Evolutionary conservation across 2,888 invertebrate genomes (phyloP).

Genomic region (Nesidiocoris tenuis): DNA sequence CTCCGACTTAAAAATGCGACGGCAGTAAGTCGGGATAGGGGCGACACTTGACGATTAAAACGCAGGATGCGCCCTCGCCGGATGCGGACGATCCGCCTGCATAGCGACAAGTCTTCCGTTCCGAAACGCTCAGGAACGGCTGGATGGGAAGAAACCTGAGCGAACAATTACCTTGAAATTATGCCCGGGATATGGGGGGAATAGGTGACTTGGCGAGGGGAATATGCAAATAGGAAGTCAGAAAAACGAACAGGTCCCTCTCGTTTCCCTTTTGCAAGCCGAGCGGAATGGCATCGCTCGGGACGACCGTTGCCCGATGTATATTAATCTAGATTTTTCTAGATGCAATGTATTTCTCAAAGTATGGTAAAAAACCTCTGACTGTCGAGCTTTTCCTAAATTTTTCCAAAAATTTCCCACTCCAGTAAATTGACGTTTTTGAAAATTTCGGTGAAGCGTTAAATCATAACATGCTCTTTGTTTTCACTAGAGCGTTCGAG

Average conservation of each 20-base stretch:
- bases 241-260: neutral
- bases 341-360: neutral
- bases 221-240: conserved; percentile 3
- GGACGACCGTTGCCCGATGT: neutral
- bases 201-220: neutral
- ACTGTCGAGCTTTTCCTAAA: no score
- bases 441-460: no score
- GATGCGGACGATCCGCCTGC: conserved; percentile 11
- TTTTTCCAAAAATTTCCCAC: no score
- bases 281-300: no score
- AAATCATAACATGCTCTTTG: no score
- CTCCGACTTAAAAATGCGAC: neutral
- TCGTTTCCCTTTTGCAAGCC: no score
- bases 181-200: neutral
- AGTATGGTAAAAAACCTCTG: no score
- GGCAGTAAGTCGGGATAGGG: neutral
- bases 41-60: conserved; percentile 14
- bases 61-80: conserved; percentile 10
- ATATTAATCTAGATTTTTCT: neutral
- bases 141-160: neutral
- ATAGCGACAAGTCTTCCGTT: neutral
- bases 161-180: conserved; percentile 20
- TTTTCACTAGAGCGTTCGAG: neutral
- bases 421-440: no score
- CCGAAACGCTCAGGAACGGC: neutral